Base-by-base conservation (phyloP, 2,797 vertebrate genomes). In the Chloroceryle amazona region DNA sequence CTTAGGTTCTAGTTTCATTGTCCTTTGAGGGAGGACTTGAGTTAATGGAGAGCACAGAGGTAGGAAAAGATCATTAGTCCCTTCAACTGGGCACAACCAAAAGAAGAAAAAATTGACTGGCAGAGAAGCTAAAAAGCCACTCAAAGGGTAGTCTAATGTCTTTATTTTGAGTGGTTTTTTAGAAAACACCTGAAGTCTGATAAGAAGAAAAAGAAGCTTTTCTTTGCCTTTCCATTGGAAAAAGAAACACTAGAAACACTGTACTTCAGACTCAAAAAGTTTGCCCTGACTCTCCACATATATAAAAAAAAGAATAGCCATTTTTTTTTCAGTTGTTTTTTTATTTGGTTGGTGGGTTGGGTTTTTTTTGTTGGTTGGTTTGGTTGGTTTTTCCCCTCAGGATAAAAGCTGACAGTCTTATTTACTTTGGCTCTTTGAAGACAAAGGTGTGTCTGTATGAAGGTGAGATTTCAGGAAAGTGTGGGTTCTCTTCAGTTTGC, bases 361-460 rank as follows among this genome's bases (percentile, higher is more conserved):
- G 15, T 20, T 15, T 49, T 70, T 41, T 11, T 37, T 39, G 15
- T 39, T 39, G 10, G 3, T 54, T 39, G 10, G 4, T 54, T 29
- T 28, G 13, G 14, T 28, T 44, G 9, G 8, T 16, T 12, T 10
- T 7, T 2, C 0, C 26, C 5, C n/a, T 19, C 11, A n/a, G 42
- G 44, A 71, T 29, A 65, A 17, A 58, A 51, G 8, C 8, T 74
- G 28, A 15, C 16, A 51, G 5, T 33, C 19, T 57, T 67, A 35
- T 28, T 87, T 81, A 20, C 46, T 49, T 17, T 72, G n/a, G 29
- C 29, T 79, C 71, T 39, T 52, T 20, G 54, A 75, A 57, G 21
- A 67, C 17, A 68, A 71, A 71, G 22, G 15, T 29, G 39, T 29
- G 41, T 41, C 47, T 23, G 23, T 29, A 22, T 3, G 7, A 41